Base-by-base conservation (phyloP, 2,888 invertebrate species). In the Tromatobia lineatoria region DNA sequence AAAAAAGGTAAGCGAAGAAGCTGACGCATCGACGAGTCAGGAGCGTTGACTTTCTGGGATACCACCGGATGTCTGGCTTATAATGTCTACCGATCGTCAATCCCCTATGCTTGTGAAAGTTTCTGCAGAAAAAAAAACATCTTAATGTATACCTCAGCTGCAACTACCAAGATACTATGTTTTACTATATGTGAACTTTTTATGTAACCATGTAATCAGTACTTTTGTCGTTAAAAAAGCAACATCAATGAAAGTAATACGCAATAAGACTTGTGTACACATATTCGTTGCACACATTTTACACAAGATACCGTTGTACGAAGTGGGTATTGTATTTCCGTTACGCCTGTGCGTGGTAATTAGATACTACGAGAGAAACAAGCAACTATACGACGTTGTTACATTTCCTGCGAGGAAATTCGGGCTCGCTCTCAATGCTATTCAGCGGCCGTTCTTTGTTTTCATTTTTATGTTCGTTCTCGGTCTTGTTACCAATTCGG, bases 1-100 rank as follows among this genome's bases (percentile, higher is more conserved):
- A 64, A 59, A 15, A 11, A 45, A 61, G 71, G 29, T 29, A 75
- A 71, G 34, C 2, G 18, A 69, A 67, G 29, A 52, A 45, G 52
- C 57, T 78, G 64, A 80, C 77, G 59, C 13, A 23, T 64, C 54
- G 59, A 45, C 42, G 82, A 77, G 45, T 74, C 89, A 89, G 88
- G 90, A 90, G 89, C 90, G 88, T 90, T 90, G 88, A 90, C 90
- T 90, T 64, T 64, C 88, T 80, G 87, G 82, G 80, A 80, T 76
- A 76, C 83, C 89, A 90, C 90, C 90, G 90, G 90, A 90, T 90
- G 88, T 89, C 85, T 86, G 84, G 82, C 80, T 79, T 86, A 86
- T 78, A 87, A 87, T 88, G 87, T 87, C 86, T 88, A 85, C 81
- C 67, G 75, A 66, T 76, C 50, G 50, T 59, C 69, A 52, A 64